Conservation (phyloP, 2,888 invertebrate genomes). For the Nomada hirtipes region DNA sequence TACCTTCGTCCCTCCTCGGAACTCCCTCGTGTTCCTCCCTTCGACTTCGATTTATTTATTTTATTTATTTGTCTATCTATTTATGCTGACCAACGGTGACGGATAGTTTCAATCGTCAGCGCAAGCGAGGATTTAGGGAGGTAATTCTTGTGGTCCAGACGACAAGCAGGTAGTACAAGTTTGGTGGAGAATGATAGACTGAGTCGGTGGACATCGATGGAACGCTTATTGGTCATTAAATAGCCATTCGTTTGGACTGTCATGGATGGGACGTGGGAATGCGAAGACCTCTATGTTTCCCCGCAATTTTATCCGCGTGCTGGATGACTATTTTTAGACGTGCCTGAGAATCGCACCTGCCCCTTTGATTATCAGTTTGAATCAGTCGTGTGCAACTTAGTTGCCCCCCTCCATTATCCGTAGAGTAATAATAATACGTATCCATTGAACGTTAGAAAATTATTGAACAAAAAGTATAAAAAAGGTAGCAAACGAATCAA, state of each 20-base stretch:
- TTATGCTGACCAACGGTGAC: no score
- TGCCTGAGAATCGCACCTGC: not conserved
- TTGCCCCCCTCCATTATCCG: no score
- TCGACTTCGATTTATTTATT: not conserved
- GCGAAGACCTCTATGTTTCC: not conserved
- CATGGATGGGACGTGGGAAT: slow-evolving; percentile 9
- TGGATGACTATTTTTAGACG: not conserved
- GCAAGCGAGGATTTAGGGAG: no score
- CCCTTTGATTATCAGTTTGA: not conserved
- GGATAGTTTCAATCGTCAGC: no score
- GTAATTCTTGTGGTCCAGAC: no score
- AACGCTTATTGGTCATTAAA: slow-evolving; percentile 15
- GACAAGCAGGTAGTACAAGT: no score
- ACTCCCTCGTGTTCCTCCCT: not conserved
- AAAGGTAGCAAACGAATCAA: no score
- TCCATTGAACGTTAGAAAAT: no score
- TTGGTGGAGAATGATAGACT: not conserved
- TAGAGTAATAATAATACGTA: no score
- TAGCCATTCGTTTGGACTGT: slow-evolving; percentile 15
- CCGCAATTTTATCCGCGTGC: not conserved
- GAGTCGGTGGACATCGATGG: not conserved
- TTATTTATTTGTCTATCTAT: no score
- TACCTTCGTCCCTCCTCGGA: not conserved
- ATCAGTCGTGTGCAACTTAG: not conserved
- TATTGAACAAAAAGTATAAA: no score